phyloP scores from a whole-genome alignment of 2,113 vertebrate genomes.

The Castor canadensis region DNA sequence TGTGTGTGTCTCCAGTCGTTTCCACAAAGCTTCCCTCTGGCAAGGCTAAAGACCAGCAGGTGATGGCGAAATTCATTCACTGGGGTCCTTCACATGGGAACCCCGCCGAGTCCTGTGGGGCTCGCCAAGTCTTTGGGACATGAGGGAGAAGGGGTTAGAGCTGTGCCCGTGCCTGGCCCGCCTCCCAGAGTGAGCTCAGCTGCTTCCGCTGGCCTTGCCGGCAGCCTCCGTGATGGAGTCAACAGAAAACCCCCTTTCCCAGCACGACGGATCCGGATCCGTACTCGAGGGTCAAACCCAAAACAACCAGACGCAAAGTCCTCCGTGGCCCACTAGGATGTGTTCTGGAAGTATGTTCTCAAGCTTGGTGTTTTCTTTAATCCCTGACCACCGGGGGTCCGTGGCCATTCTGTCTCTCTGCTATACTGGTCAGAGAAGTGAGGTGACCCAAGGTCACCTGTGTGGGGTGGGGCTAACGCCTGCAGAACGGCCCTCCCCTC shows the following conservation, averaged over 20 bases:
- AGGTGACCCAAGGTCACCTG: not conserved
- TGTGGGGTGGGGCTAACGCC: rapidly evolving
- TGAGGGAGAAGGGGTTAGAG: not conserved
- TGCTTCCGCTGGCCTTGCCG: not conserved
- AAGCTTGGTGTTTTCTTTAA: not conserved
- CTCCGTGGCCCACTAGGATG: not conserved
- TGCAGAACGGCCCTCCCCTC: rapidly evolving
- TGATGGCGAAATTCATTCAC: too few species aligned
- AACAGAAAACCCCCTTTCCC: not conserved
- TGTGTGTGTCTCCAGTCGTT: not conserved
- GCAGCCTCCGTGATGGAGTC: not conserved
- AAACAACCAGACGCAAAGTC: not conserved
- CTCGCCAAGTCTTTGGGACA: not conserved
- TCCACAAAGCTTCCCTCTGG: not conserved
- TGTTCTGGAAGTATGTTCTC: not conserved
- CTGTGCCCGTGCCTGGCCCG: rapidly evolving
- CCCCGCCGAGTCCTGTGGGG: too few species aligned
- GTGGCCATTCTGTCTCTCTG: not conserved
- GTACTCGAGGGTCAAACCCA: not conserved
- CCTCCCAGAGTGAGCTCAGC: not conserved
- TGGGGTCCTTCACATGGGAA: not conserved
- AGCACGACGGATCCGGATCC: not conserved
- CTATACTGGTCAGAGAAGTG: not conserved
- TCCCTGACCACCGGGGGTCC: not conserved
- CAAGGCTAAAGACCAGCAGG: rapidly evolving